A percentile compares a stretch with the other conserved stretches of the same genome.
These are phyloP conservation scores for Dermochelys coriacea DNA, from an alignment of 2,797 vertebrate genomes.

Conservation along the genomic window DNA sequence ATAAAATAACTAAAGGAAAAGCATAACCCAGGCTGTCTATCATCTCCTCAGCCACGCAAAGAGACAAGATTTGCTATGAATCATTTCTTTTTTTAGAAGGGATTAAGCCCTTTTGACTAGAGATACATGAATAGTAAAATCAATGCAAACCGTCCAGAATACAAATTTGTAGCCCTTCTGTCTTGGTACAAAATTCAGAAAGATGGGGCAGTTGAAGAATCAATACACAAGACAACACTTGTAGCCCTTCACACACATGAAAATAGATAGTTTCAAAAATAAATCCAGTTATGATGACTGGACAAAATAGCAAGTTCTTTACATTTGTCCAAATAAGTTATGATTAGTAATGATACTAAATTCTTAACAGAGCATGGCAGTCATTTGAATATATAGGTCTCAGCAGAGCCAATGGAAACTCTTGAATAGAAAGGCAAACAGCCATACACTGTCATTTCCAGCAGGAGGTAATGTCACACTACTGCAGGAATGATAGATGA, in stretches of 20 bases:
- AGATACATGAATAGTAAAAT: neutral
- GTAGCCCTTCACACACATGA: neutral
- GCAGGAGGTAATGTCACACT: slow-evolving; percentile 73
- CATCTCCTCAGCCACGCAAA: neutral
- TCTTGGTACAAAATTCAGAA: neutral
- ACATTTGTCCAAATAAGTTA: neutral
- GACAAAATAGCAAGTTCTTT: neutral
- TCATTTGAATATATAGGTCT: neutral
- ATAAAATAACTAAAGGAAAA: neutral
- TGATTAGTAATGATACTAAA: neutral
- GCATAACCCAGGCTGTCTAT: neutral
- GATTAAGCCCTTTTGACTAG: neutral
- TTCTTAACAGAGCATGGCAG: neutral
- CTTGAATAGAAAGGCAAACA: neutral
- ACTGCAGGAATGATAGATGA: neutral
- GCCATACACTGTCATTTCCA: slow-evolving; percentile 47
- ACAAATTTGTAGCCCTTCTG: neutral
- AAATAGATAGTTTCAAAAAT: slow-evolving; percentile 12
- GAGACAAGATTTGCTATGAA: neutral
- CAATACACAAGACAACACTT: neutral
- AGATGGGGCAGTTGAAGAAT: neutral
- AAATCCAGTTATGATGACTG: neutral
- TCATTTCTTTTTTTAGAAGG: neutral
- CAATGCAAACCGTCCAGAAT: neutral
- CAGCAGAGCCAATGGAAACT: neutral